Evolutionary conservation across 1,140 invertebrate species (phyloP), one percentile per base, ranked within the genome.

Genomic region (Eumaeus atala): DNA sequence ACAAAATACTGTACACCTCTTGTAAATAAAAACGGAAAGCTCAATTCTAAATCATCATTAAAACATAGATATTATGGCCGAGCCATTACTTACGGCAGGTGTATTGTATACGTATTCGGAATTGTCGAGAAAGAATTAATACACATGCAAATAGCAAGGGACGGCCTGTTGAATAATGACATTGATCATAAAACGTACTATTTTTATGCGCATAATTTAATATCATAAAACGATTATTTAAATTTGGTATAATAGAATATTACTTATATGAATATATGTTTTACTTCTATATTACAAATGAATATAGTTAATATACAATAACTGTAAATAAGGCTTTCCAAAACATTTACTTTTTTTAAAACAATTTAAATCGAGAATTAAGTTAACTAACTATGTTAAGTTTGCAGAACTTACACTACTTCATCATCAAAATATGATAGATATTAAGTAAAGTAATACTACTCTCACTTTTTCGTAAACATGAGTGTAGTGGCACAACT

Each of bases 21-120:
- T 56, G 54, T 65, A 64, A 58, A 44, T 58, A 52, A 56, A 64
- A 57, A 61, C 47, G 59, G 59, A 64, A 76, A 72, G 69, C 74
- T 72, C 67, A 74, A 77, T 77, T 77, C 71, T 77, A 77, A 77
- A 77, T 38, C 36, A 51, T 9, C 17, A 28, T n/a, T 42, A 40
- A 9, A 33, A 9, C 10, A 28, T 8, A 12, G 5, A 8, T 34
- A 9, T 21, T 48, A 49, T 49, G 12, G 48, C 11, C n/a, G 5
- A n/a, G 12, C 21, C 4, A 11, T 21, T 18, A 49, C 21, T 10
- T 12, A 10, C 0, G 14, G n/a, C 6, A 12, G n/a, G 8, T 14
- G 10, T 40, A 8, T 12, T 40, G 11, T 40, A 12, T 7, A 6
- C 10, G 6, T 12, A 40, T 40, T 40, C 38, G 8, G 2, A 40